Conservation (phyloP, 2,888 invertebrate species). For the Drosophila picticornis region DNA sequence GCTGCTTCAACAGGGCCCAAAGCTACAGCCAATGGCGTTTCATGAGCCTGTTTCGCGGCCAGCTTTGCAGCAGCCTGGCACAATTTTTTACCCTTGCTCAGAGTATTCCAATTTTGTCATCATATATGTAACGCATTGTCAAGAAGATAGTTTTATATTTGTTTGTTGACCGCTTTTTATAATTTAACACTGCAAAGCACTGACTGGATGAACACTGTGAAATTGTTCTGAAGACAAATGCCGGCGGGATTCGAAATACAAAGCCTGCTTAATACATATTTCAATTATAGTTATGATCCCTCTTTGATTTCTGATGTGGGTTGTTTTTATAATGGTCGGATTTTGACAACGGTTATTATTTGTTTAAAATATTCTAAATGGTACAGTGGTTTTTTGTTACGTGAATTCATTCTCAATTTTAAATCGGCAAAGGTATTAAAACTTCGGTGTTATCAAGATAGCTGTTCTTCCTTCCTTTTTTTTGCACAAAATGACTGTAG, state of each 20-base stretch:
- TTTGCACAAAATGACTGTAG: constrained; percentile 51
- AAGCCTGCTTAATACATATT: background rate
- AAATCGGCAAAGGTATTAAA: background rate
- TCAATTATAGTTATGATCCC: background rate
- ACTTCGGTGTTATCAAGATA: background rate
- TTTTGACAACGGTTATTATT: background rate
- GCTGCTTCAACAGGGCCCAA: constrained; percentile 35
- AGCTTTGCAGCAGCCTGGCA: constrained; percentile 28
- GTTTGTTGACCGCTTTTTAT: background rate
- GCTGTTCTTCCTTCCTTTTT: background rate
- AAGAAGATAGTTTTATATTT: background rate
- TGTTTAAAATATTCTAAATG: background rate
- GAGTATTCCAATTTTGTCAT: background rate
- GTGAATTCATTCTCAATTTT: background rate
- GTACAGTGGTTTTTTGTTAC: background rate
- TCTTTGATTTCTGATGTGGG: background rate
- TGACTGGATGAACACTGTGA: background rate
- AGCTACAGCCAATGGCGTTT: constrained; percentile 40
- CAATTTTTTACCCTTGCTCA: constrained; percentile 21
- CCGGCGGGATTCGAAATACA: background rate
- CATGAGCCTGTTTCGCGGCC: constrained; percentile 64
- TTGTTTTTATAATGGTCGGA: background rate
- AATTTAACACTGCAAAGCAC: background rate
- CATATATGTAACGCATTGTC: background rate
- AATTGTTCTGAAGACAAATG: background rate